phyloP scores from a whole-genome alignment of 2,797 vertebrate genomes.

The Pipistrellus nathusii region DNA sequence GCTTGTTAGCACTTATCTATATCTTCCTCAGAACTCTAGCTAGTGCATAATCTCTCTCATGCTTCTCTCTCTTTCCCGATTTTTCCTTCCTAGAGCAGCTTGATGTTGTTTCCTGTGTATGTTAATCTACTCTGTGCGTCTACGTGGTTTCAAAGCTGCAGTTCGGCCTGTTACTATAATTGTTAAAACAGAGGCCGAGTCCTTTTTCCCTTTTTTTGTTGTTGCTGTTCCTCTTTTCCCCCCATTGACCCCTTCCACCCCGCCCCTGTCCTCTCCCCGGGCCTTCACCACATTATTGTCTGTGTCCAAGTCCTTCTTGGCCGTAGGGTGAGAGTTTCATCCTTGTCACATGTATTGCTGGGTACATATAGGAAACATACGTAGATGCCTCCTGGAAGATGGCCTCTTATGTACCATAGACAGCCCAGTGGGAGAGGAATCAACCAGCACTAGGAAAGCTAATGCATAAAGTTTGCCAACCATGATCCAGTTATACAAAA shows the following conservation, averaged over 20 bases:
- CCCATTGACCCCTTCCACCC: too few species aligned
- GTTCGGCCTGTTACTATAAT: background rate
- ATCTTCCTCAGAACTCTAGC: background rate
- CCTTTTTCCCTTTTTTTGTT: too few species aligned
- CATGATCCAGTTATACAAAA: slow-evolving; percentile 31
- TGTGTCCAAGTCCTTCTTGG: background rate
- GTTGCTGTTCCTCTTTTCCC: too few species aligned
- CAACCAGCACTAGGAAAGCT: background rate
- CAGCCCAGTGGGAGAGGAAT: background rate
- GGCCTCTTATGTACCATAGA: background rate
- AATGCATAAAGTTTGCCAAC: slow-evolving; percentile 47
- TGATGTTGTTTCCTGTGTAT: background rate
- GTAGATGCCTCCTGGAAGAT: background rate
- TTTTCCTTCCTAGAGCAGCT: background rate
- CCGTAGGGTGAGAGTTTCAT: background rate
- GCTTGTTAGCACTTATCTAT: background rate
- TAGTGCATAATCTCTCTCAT: background rate
- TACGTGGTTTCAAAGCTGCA: background rate
- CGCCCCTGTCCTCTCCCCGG: background rate
- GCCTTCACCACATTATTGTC: background rate
- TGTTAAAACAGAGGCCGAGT: background rate
- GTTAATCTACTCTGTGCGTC: background rate
- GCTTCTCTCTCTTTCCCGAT: background rate
- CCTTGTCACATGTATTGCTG: background rate
- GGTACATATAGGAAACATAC: background rate